Evolutionary conservation across 2,113 vertebrate genomes (phyloP).

Genomic region (Catagonus wagneri): DNA sequence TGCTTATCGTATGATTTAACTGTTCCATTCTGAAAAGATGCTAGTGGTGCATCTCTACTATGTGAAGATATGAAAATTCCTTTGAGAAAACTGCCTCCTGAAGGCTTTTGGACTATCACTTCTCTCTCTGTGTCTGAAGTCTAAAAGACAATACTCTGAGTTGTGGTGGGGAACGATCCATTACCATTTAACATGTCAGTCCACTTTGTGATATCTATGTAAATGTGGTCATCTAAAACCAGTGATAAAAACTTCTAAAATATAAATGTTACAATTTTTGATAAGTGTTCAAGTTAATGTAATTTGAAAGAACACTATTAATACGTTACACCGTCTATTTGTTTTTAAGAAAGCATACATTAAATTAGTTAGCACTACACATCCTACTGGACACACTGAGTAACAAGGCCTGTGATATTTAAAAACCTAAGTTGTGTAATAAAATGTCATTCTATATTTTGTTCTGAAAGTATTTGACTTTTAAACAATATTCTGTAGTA

Average conservation of each 20-base stretch:
- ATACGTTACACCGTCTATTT: not conserved
- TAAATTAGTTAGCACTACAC: not conserved
- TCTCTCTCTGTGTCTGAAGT: not conserved
- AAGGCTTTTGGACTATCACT: not conserved
- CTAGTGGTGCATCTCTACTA: not conserved
- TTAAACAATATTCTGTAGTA: not conserved
- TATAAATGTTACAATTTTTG: not conserved
- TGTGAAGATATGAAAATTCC: not conserved
- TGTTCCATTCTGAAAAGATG: not conserved
- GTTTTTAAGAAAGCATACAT: not conserved
- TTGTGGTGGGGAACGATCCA: not conserved
- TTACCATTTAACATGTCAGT: not conserved
- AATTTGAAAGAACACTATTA: not conserved
- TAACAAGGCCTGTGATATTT: not conserved
- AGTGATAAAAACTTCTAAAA: not conserved
- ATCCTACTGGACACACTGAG: not conserved
- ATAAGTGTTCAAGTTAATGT: not conserved
- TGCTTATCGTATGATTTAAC: not conserved
- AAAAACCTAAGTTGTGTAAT: not conserved
- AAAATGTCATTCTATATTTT: conserved; percentile 17
- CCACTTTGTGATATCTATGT: not conserved
- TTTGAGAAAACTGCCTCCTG: not conserved
- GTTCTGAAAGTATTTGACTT: not conserved
- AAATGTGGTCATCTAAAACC: not conserved
- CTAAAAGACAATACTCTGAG: not conserved